These are phyloP conservation scores for Pheosia gnoma DNA, from an alignment of 2,888 invertebrate genomes.

Conservation along the genomic window DNA sequence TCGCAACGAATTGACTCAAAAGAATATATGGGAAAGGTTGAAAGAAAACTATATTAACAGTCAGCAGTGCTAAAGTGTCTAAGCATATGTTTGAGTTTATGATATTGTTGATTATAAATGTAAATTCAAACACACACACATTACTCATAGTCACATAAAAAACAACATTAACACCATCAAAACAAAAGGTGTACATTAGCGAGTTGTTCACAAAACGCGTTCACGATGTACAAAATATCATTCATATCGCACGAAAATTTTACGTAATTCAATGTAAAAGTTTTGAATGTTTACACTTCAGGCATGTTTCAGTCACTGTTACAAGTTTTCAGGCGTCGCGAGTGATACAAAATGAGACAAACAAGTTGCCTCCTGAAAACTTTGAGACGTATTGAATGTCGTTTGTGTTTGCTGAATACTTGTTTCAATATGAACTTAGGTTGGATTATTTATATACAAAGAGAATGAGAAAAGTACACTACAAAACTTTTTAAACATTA, in stretches of 20 bases:
- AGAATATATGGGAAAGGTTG: too few relatives aligned
- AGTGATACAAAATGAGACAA: slow-evolving; percentile 15
- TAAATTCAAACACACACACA: background rate
- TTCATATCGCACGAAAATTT: slow-evolving; percentile 23
- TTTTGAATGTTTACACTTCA: slow-evolving; percentile 25
- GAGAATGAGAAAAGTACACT: too few relatives aligned
- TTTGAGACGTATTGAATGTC: slow-evolving; percentile 11
- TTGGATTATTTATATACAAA: background rate
- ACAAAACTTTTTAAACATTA: too few relatives aligned
- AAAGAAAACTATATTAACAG: too few relatives aligned
- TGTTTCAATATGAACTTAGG: background rate
- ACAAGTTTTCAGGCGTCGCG: slow-evolving; percentile 18
- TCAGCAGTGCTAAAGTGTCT: too few relatives aligned
- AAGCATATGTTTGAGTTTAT: too few relatives aligned
- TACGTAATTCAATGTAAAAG: slow-evolving; percentile 42
- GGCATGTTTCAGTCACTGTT: slow-evolving; percentile 32
- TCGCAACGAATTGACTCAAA: too few relatives aligned
- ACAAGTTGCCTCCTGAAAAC: slow-evolving; percentile 8
- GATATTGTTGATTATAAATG: background rate
- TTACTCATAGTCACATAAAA: background rate
- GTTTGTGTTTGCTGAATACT: slow-evolving; percentile 3
- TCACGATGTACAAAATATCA: slow-evolving; percentile 11
- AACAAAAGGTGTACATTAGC: background rate
- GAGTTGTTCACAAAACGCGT: background rate
- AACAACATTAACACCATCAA: background rate